Evolutionary conservation across 2,888 invertebrate species (phyloP), one percentile per base, ranked within the genome.

Genomic region (Chouioia cunea): DNA sequence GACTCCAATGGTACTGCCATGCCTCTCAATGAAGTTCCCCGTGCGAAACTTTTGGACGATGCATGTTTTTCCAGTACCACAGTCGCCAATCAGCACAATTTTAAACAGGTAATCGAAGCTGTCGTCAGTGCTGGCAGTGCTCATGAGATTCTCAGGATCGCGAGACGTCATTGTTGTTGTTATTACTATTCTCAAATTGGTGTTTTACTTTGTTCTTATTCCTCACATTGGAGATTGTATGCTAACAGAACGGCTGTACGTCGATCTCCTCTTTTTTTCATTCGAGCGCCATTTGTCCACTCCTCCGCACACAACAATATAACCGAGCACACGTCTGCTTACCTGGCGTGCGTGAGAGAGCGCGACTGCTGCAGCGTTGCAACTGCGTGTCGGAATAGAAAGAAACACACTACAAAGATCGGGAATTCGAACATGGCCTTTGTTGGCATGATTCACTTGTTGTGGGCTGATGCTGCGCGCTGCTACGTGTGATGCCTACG

Each of bases 1-100:
- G 68, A 98, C 97, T 75, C 97, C 97, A 83, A 98, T 98, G 58
- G 98, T 98, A 84, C 95, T 97, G 71, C 97, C 97, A 87, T 97
- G 97, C 77, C 94, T 90, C 87, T 98, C 97, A 76, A 97, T 93
- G 83, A 96, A 98, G 79, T 95, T 96, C 72, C 97, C 98, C 73
- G 96, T 96, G 86, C 96, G 96, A 86, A 98, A 94, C 78, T 97
- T 91, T 87, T 97, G 97, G 71, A 98, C 97, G 77, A 98, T 94
- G 82, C 93, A 97, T 74, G 97, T 97, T 89, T 97, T 97, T 36
- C 97, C 95, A 44, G 94, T 93, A 27, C 94, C 94, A 86, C 94
- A 94, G 81, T 95, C 95, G 63, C 97, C 97, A 80, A 97, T 97
- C 71, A 97, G 88, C 58, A 97, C 97, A 74, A 97, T 93, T 90